phyloP scores from a whole-genome alignment of 2,888 invertebrate species.

The Lapara coniferarum region DNA sequence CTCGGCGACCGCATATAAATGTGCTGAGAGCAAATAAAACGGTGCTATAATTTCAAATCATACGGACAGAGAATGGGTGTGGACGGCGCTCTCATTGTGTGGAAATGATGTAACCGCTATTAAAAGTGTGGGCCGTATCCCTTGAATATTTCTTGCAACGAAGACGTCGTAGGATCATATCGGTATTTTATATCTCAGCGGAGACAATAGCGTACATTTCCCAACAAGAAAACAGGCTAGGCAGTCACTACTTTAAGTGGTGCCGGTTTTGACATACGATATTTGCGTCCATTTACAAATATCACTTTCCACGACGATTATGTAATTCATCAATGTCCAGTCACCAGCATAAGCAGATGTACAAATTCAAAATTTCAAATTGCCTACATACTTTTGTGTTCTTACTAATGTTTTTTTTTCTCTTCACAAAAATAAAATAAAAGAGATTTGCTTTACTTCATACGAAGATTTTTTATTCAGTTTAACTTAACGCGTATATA shows the following conservation, averaged over 20 bases:
- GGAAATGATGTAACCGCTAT: slow-evolving; percentile 84
- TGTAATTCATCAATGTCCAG: slow-evolving; percentile 55
- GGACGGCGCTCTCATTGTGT: slow-evolving; percentile 84
- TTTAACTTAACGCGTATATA: too few species aligned
- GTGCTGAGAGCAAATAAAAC: slow-evolving; percentile 82
- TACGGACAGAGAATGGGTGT: slow-evolving; percentile 84
- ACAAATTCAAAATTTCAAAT: too few species aligned
- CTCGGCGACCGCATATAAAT: slow-evolving; percentile 81
- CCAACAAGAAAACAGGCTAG: slow-evolving; percentile 75
- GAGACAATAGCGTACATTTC: slow-evolving; percentile 81
- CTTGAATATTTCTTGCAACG: slow-evolving; percentile 83
- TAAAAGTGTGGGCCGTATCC: slow-evolving; percentile 83
- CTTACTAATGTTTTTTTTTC: too few species aligned
- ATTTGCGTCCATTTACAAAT: slow-evolving; percentile 54
- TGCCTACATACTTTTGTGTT: too few species aligned
- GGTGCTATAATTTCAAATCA: slow-evolving; percentile 84
- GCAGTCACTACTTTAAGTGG: slow-evolving; percentile 64
- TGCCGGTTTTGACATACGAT: slow-evolving; percentile 44
- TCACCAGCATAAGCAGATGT: too few species aligned
- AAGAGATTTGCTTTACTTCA: too few species aligned
- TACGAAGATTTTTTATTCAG: too few species aligned
- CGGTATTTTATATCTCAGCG: slow-evolving; percentile 81
- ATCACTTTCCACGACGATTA: slow-evolving; percentile 49
- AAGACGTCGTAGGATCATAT: slow-evolving; percentile 83
- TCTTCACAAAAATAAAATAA: too few species aligned